Evolutionary conservation across 2,888 invertebrate species (phyloP), one percentile per base, ranked within the genome.

Genomic region (Ophioninae sp.): DNA sequence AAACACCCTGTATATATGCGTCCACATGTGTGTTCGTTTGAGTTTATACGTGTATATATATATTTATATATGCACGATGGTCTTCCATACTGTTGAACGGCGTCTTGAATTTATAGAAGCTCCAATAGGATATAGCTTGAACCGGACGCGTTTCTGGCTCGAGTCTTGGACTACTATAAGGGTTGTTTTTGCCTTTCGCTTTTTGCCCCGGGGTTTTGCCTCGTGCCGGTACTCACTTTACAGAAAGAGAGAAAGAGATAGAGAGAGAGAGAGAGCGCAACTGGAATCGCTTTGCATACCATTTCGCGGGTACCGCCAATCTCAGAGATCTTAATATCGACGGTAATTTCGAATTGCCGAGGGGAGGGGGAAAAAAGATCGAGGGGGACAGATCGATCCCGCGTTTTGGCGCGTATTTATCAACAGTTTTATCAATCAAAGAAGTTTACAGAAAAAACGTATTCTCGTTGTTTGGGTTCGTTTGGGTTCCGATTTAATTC

Each of bases 251-350:
- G 41, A 41, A 39, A 39, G 39, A n/a, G n/a, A 39, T 2, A 61
- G 8, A 41, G 41, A 41, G 41, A 1, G 50, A 50, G 50, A 81
- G 78, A 61, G 57, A 72, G 78, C 76, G 82, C 82, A 79, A 85
- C 83, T 87, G 89, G 91, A 91, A 92, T 92, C 89, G 90, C 90
- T 92, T 92, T 91, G 92, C 92, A 92, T 92, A 91, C 88, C 88
- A 91, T 92, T 92, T 91, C 90, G 89, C 90, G 88, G 90, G 91
- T 92, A 92, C 92, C 90, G 76, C 75, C 82, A 84, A 84, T 84
- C 84, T 82, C 79, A 89, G 87, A 89, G 90, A 92, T 93, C 92
- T 93, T 92, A 93, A 93, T 92, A 92, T 92, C 91, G 89, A 88
- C 88, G 87, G 91, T 91, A 92, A 92, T 92, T 92, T 90, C 91